phyloP scores from a whole-genome alignment of 2,888 invertebrate species.

The Arrhopalites spinosus region DNA sequence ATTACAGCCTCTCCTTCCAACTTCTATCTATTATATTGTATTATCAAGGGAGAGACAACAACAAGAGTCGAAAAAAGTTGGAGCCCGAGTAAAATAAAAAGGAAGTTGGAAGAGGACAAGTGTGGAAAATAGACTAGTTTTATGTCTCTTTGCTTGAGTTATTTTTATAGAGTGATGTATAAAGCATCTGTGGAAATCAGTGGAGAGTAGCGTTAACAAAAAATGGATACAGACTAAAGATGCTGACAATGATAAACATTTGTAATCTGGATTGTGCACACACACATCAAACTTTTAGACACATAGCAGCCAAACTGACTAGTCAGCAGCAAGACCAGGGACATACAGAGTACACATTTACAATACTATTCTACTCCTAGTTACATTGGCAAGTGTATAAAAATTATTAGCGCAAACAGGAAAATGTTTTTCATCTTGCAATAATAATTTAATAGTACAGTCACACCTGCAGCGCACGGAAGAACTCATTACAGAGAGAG shows the following conservation, averaged over 20 bases:
- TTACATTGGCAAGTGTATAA: slow-evolving; percentile 1
- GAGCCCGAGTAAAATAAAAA: too few relatives aligned
- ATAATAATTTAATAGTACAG: slow-evolving; percentile 22
- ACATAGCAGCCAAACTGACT: slow-evolving; percentile 18
- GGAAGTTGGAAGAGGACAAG: too few relatives aligned
- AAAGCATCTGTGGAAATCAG: slow-evolving; percentile 33
- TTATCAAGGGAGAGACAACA: too few relatives aligned
- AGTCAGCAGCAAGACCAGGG: neutral
- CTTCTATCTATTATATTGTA: too few relatives aligned
- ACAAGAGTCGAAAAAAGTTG: too few relatives aligned
- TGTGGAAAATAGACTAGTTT: slow-evolving; percentile 2
- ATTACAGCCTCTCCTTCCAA: too few relatives aligned
- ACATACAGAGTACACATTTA: neutral
- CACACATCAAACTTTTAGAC: neutral
- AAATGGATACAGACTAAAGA: slow-evolving; percentile 21
- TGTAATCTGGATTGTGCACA: slow-evolving; percentile 6
- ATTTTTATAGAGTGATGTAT: slow-evolving; percentile 24
- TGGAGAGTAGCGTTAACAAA: slow-evolving; percentile 26
- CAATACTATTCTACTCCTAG: too few relatives aligned
- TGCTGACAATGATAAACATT: slow-evolving; percentile 24
- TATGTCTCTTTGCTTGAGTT: slow-evolving; percentile 34
- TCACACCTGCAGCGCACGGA: slow-evolving; percentile 5
- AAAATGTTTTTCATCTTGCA: slow-evolving; percentile 35
- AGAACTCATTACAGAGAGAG: neutral
- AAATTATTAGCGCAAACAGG: slow-evolving; percentile 34